Evolutionary conservation across 2,113 vertebrate species (phyloP).

Genomic region (Alosa alosa): DNA sequence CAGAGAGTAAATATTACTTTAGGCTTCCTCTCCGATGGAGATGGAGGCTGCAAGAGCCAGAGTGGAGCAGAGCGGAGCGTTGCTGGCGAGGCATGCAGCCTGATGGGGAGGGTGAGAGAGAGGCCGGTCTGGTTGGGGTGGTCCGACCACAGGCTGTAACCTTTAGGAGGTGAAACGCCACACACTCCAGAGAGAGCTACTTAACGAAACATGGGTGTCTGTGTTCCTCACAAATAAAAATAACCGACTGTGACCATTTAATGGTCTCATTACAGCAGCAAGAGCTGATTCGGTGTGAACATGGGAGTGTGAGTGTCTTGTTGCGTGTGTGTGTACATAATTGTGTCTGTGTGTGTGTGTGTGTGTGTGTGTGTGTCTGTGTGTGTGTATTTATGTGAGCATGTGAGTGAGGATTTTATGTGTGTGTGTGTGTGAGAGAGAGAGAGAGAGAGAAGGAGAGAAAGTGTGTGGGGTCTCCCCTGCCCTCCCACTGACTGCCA

Average conservation of each 20-base stretch:
- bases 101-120: neutral
- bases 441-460: conserved; percentile 45
- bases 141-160: conserved; percentile 26
- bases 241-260: conserved; percentile 48
- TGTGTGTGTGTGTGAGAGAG: conserved; percentile 43
- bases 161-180: conserved; percentile 39
- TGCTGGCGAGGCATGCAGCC: neutral
- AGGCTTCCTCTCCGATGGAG: neutral
- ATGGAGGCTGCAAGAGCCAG: neutral
- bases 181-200: conserved; percentile 14
- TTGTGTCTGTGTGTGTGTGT: neutral
- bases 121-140: conserved; percentile 12
- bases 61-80: neutral
- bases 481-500: conserved; percentile 39
- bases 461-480: conserved; percentile 53
- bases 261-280: conserved; percentile 44
- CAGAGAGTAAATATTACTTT: neutral
- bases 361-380: neutral
- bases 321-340: neutral
- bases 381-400: conserved; percentile 17
- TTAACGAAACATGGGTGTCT: conserved; percentile 26
- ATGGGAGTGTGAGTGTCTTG: neutral
- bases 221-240: conserved; percentile 53
- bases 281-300: neutral
- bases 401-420: conserved; percentile 25